Base-by-base conservation (phyloP, 2,113 vertebrate species). In the Pelecanus crispus region DNA sequence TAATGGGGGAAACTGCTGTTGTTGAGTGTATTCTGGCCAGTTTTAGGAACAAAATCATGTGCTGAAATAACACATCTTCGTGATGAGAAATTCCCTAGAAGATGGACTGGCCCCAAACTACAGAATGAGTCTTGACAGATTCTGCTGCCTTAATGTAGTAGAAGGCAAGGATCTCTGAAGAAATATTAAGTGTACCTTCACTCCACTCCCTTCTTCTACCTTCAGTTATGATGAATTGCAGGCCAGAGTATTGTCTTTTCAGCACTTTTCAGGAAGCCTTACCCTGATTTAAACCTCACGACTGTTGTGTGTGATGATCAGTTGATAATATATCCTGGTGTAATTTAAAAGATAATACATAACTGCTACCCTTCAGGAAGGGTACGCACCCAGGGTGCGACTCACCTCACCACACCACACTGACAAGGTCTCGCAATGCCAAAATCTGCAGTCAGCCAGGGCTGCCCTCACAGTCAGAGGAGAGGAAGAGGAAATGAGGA, bases 51-150 rank as follows among this genome's bases (percentile, higher is more conserved):
- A 75, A 77, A 44, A 73, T 18, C n/a, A 26, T 65, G 7, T 52
- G 14, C 34, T 66, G 74, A 66, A 90, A 61, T 73, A 61, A 45
- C 11, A 4, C 2, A 13, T 17, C 5, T 53, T 10, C 2, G 1
- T 26, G 7, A 59, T 1, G 2, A 81, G 4, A 71, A 17, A 3
- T 14, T 55, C 13, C 24, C 17, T 49, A 36, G 50, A 86, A 84
- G 15, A 22, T 1, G 1, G 7, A 28, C 34, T 70, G 18, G 2
- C 1, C 10, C 3, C 34, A 28, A 6, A 71, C 7, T 55, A 17
- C 10, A 58, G 25, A 78, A 74, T 42, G n/a, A 42, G 10, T n/a
- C 9, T 81, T 67, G 19, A 61, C 31, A 90, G 20, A n/a, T 36
- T 2, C n/a, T 87, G 4, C 10, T 67, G 20, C 17, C 19, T 53